Evolutionary conservation across 2,888 invertebrate genomes (phyloP).

Genomic region (Dasypolia templi): DNA sequence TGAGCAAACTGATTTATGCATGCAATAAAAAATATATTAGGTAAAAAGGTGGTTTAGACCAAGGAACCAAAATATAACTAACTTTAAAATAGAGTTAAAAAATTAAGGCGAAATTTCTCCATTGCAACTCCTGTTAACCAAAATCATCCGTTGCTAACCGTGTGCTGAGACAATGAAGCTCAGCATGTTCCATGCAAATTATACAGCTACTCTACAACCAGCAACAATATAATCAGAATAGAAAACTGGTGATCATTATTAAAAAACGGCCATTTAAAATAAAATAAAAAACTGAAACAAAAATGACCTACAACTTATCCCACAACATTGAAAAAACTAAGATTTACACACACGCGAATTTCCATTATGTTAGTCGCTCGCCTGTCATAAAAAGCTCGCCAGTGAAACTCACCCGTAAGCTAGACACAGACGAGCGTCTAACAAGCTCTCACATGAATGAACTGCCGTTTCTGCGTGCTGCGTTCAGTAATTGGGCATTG

Average conservation of each 20-base stretch:
- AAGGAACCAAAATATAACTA: too few relatives aligned
- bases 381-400: conserved; percentile 45
- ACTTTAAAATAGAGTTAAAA: background rate
- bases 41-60: too few relatives aligned
- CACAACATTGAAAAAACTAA: background rate
- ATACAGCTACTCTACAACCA: background rate
- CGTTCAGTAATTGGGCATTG: conserved; percentile 80
- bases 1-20: background rate
- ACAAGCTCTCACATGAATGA: conserved; percentile 81
- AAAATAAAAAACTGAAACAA: too few relatives aligned
- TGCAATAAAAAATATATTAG: background rate
- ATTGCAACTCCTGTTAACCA: background rate
- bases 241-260: too few relatives aligned
- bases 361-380: background rate
- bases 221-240: background rate
- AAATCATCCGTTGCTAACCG: too few relatives aligned
- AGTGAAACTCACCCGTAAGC: conserved; percentile 56
- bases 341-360: background rate
- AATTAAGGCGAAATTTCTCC: background rate
- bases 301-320: background rate
- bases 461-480: conserved; percentile 75
- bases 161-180: background rate
- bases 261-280: too few relatives aligned
- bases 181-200: background rate
- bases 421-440: conserved; percentile 78